These are phyloP conservation scores for Cygnus buccinator DNA, from an alignment of 2,113 vertebrate genomes.

Conservation along the genomic window DNA sequence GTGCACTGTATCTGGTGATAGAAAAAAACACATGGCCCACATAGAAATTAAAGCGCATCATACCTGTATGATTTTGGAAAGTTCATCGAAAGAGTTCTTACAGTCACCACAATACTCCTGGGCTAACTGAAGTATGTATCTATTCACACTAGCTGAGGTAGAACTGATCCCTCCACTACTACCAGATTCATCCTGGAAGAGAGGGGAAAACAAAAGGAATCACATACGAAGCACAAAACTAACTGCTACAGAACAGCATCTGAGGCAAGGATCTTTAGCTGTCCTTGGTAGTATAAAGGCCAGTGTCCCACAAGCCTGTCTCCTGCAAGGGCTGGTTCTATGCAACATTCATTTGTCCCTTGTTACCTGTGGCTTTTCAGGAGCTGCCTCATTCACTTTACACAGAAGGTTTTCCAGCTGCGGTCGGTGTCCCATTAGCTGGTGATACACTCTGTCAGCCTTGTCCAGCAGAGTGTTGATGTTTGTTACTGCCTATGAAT, in stretches of 20 bases:
- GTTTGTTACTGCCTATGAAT: constrained; percentile 92
- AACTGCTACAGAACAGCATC: not conserved
- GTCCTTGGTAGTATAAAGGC: not conserved
- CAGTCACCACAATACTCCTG: constrained; percentile 98
- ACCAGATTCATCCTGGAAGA: constrained; percentile 88
- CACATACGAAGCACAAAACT: not conserved
- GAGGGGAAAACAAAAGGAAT: not conserved
- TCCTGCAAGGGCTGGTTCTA: not conserved
- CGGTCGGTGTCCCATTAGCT: constrained; percentile 96
- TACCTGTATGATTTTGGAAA: constrained; percentile 99
- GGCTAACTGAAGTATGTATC: constrained; percentile 97
- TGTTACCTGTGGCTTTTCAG: constrained; percentile 94
- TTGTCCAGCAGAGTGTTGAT: constrained; percentile 98
- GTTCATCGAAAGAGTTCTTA: constrained; percentile 97
- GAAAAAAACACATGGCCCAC: not conserved
- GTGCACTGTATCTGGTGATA: not conserved
- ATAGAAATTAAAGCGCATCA: not conserved
- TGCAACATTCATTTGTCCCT: not conserved
- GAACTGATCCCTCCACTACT: constrained; percentile 89
- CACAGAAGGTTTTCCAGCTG: constrained; percentile 95
- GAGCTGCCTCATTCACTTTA: constrained; percentile 97
- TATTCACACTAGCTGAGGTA: constrained; percentile 93
- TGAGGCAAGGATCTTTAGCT: not conserved
- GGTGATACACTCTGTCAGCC: constrained; percentile 97
- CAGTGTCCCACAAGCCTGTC: not conserved